phyloP scores from a whole-genome alignment of 1,140 invertebrate species.

The Teleogryllus occipitalis region DNA sequence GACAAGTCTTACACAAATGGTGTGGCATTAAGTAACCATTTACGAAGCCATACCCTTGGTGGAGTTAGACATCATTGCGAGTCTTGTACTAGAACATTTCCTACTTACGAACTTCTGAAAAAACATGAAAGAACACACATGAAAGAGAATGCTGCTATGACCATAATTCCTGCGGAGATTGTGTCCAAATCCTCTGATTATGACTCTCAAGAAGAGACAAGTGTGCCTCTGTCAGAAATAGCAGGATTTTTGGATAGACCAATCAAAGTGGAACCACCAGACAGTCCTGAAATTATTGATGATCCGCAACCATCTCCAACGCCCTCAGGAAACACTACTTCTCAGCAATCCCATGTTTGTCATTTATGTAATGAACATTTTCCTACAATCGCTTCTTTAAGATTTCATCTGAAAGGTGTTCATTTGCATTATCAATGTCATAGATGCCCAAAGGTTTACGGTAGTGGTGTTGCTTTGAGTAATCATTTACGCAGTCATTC shows the following conservation, averaged over 20 bases:
- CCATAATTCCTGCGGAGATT: neutral
- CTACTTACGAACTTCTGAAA: neutral
- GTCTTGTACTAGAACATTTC: neutral
- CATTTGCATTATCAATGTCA: conserved; percentile 12
- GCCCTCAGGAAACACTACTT: neutral
- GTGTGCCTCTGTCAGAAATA: neutral
- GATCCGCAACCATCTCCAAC: neutral
- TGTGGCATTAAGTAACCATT: conserved; percentile 16
- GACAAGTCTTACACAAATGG: conserved; percentile 13
- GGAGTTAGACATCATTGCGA: neutral
- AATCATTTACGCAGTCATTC: conserved; percentile 17
- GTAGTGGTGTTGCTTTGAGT: conserved; percentile 14
- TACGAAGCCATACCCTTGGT: conserved; percentile 13
- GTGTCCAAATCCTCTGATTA: neutral
- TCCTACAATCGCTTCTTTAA: neutral
- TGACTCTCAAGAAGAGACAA: neutral
- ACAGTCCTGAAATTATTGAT: neutral
- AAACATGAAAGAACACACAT: neutral
- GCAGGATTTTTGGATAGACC: neutral
- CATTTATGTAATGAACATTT: neutral
- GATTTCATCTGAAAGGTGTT: conserved; percentile 1
- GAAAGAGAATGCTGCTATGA: neutral
- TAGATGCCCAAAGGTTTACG: conserved; percentile 14
- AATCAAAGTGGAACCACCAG: neutral
- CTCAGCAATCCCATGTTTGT: neutral